Evolutionary conservation across 1,140 invertebrate genomes (phyloP).

Genomic region (Grapholita molesta): DNA sequence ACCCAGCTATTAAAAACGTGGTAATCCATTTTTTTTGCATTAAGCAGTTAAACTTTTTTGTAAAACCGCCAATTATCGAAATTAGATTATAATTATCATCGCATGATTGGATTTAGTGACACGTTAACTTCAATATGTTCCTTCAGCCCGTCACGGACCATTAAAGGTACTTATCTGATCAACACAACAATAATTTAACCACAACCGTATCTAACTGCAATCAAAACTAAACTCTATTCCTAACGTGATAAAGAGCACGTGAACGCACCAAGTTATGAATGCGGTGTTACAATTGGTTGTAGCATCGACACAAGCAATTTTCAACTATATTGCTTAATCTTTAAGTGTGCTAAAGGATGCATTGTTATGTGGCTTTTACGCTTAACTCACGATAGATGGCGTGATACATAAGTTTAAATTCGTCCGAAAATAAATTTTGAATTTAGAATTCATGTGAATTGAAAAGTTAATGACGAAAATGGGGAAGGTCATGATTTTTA

Average conservation of each 20-base stretch:
- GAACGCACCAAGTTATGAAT: background rate
- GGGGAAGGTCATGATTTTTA: no score
- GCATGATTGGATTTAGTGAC: background rate
- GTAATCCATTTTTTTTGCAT: background rate
- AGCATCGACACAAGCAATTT: background rate
- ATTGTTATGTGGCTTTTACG: background rate
- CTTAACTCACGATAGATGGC: background rate
- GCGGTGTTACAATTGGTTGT: background rate
- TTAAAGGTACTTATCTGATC: background rate
- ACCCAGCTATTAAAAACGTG: background rate
- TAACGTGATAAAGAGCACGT: background rate
- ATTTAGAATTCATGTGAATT: no score
- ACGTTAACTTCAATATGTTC: background rate
- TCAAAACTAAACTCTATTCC: background rate
- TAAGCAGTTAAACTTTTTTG: background rate
- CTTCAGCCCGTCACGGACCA: background rate
- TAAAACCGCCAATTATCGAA: background rate
- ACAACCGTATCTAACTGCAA: background rate
- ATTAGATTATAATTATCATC: background rate
- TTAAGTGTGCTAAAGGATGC: background rate
- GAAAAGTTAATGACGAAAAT: no score
- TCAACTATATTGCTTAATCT: background rate
- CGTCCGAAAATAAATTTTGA: background rate
- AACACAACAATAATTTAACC: background rate
- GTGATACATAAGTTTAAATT: background rate